These are phyloP conservation scores for Lucifuga dentata DNA, from an alignment of 2,113 vertebrate species.

Conservation along the genomic window DNA sequence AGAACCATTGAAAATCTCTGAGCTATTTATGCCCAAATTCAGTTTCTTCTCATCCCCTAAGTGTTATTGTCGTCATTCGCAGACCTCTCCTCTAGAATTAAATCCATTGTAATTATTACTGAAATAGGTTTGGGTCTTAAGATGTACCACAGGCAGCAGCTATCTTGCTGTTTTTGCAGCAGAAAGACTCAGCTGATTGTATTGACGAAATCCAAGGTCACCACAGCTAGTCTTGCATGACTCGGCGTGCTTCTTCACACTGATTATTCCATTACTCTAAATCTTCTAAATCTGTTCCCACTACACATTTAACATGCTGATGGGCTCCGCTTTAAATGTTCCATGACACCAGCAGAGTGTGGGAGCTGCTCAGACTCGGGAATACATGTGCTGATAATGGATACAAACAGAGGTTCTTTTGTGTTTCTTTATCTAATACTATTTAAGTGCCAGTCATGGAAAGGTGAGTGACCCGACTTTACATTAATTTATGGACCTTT, in stretches of 20 bases:
- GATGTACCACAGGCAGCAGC: constrained; percentile 20
- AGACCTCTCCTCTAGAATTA: constrained; percentile 18
- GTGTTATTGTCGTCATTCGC: constrained; percentile 27
- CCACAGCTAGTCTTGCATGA: constrained; percentile 52
- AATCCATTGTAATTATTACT: constrained; percentile 33
- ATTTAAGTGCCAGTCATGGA: constrained; percentile 36
- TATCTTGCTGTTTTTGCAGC: constrained; percentile 14
- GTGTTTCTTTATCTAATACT: constrained; percentile 46
- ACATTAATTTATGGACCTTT: constrained; percentile 5
- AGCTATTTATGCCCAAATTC: constrained; percentile 27
- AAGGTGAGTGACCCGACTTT: constrained; percentile 33
- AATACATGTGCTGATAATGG: constrained; percentile 34
- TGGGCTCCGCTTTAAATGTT: constrained; percentile 35
- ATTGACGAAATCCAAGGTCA: constrained; percentile 63
- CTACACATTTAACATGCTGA: constrained; percentile 57
- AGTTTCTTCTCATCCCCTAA: neutral
- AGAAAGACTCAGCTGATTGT: constrained; percentile 49
- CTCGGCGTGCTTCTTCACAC: constrained; percentile 49
- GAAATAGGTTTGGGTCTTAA: constrained; percentile 45
- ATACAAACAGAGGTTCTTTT: constrained; percentile 24
- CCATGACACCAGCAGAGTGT: constrained; percentile 33
- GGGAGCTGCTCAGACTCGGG: constrained; percentile 26
- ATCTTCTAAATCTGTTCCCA: constrained; percentile 67
- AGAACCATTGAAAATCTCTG: too few species aligned
- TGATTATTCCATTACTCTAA: constrained; percentile 72